Base-by-base conservation (phyloP, 2,888 invertebrate species). In the Drosophila koepferae region DNA sequence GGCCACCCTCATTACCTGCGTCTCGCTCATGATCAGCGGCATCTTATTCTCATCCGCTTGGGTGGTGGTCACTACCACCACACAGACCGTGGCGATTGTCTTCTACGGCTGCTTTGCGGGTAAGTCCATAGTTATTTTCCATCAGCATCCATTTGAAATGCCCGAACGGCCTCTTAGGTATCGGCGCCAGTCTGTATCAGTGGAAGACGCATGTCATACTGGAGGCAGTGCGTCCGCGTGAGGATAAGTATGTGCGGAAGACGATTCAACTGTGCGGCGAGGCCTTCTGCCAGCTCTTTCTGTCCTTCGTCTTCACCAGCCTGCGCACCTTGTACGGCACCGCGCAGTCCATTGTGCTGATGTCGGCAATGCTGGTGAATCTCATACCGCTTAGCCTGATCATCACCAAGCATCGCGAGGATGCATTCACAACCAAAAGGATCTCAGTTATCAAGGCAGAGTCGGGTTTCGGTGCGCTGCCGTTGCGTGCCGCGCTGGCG, bases 221-320 rank as follows among this genome's bases (percentile, higher is more conserved):
- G 58, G 93, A 93, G 74, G 92, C 92, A 38, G 92, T 93, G n/a
- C 92, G 93, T 43, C 93, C 93, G 10, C 91, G 92, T 0, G 93
- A 93, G 67, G 93, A 93, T 59, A 92, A 92, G 71, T 92, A 91
- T 49, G 93, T 93, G 3, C 89, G 92, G 34, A 92, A 92, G 63
- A 93, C 93, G 0, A 92, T 93, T 34, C 92, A 91, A 46, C 72
- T 93, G 20, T 92, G 92, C 55, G 93, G 93, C 18, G 93, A 93
- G 72, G 93, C 93, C 18, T 93, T 93, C 71, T 93, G 93, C 64
- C 93, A 93, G 73, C 82, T 93, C 12, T 93, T 93, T 63, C 83
- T 93, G 0, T 93, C 93, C 6, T 93, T 93, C 60, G 93, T 93
- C 8, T 92, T 93, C 59, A 93, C 93, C 74, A 93, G 93, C 68